phyloP scores from a whole-genome alignment of 2,888 invertebrate genomes.

The Falcaria lacertinaria region DNA sequence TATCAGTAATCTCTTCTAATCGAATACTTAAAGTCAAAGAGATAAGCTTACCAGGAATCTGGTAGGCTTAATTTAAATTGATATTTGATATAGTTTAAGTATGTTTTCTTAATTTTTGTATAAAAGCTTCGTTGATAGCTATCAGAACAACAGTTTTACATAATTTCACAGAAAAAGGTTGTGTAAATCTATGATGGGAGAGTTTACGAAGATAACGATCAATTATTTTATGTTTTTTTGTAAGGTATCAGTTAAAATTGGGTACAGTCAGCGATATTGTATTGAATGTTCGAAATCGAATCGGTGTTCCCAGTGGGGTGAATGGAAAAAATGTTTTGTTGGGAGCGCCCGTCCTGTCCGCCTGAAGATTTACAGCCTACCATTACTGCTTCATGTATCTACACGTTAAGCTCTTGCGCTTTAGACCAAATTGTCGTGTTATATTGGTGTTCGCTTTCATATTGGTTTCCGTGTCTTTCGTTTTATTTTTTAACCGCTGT shows the following conservation, averaged over 20 bases:
- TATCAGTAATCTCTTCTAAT: too few species aligned
- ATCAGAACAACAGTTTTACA: too few species aligned
- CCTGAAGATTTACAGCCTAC: slow-evolving; percentile 68
- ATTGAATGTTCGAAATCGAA: slow-evolving; percentile 65
- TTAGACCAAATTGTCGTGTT: slow-evolving; percentile 27
- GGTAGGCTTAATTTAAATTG: too few species aligned
- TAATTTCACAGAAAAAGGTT: not conserved
- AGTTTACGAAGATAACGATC: not conserved
- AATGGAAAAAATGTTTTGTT: slow-evolving; percentile 66
- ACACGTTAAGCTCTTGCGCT: slow-evolving; percentile 22
- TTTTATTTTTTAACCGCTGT: too few species aligned
- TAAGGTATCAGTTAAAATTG: slow-evolving; percentile 39
- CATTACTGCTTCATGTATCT: slow-evolving; percentile 51
- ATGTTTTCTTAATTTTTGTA: too few species aligned
- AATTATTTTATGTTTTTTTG: slow-evolving; percentile 16
- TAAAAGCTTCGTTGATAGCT: too few species aligned
- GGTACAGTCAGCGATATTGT: slow-evolving; percentile 44
- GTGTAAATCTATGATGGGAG: not conserved
- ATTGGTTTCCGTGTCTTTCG: not conserved
- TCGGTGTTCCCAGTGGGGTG: slow-evolving; percentile 54
- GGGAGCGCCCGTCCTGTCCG: slow-evolving; percentile 53
- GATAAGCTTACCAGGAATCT: too few species aligned
- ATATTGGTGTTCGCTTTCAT: slow-evolving; percentile 14
- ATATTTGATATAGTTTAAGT: too few species aligned
- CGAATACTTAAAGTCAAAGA: too few species aligned